Evolutionary conservation across 2,888 invertebrate genomes (phyloP), one percentile per base, ranked within the genome.

Genomic region (Xylota sylvarum): DNA sequence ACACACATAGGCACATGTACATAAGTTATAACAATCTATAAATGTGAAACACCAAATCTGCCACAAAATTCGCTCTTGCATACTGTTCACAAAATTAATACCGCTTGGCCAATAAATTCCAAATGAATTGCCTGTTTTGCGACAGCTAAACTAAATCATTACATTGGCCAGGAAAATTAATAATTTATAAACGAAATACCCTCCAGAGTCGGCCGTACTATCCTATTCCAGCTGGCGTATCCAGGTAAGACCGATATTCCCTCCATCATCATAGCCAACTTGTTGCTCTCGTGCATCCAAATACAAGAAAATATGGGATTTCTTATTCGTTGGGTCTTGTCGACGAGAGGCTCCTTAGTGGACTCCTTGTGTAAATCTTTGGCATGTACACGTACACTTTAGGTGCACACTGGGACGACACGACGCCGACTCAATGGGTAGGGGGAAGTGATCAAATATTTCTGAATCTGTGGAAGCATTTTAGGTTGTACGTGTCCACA

Each of bases 401-500:
- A 37, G 69, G 52, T 82, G 81, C 56, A 70, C 69, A 55, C 60
- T 32, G 73, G 60, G 70, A 70, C 35, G 40, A 30, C 48, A 17
- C 40, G 5, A n/a, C n/a, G n/a, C 12, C 35, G 52, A 14, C 14
- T 43, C n/a, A n/a, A n/a, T 10, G 37, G 7, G n/a, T 7, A 1
- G 19, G 55, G 43, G 46, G 56, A n/a, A 50, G 73, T 50, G 82
- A 82, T 82, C 69, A 82, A 82, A 76, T 82, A 82, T 82, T 82
- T 76, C 76, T 70, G 82, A 82, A 76, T 82, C 82, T 70, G 64
- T 70, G 62, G 62, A 64, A 82, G 64, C 64, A 70, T 82, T 82
- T 82, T 43, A 48, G 82, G 69, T 64, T 69, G 82, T 76, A 82
- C 82, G 82, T 82, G 82, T 70, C 46, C 70, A 74, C 82, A 82